Percentiles rank a stretch among this genome's conserved stretches.
phyloP scores from a whole-genome alignment of 2,797 vertebrate genomes.

The Pseudopleuronectes americanus region DNA sequence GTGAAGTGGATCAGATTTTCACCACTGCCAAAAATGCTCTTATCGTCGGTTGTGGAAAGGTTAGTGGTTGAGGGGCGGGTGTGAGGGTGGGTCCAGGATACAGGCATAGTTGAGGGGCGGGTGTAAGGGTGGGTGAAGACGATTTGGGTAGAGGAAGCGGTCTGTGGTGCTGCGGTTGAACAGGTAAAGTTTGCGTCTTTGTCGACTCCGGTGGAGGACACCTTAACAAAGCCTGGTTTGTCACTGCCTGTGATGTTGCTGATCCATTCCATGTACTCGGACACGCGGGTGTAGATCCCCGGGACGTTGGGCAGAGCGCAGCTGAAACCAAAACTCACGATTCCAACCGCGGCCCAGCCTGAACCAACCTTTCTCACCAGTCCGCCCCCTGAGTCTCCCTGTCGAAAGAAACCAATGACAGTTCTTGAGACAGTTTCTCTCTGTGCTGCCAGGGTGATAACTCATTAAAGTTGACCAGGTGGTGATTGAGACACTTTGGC shows the following conservation, averaged over 20 bases:
- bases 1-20: constrained; percentile 13
- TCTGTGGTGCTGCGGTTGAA: too few relatives aligned
- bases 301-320: constrained; percentile 10
- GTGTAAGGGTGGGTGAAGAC: too few relatives aligned
- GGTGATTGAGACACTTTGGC: too few relatives aligned
- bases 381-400: constrained; percentile 68
- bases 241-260: not conserved
- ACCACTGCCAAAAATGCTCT: constrained; percentile 15
- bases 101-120: too few relatives aligned
- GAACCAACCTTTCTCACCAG: constrained; percentile 23
- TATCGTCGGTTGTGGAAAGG: not conserved
- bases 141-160: too few relatives aligned
- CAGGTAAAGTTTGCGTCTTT: not conserved
- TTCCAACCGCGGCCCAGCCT: constrained; percentile 10
- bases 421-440: too few relatives aligned
- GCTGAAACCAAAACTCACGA: constrained; percentile 47
- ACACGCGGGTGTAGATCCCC: constrained; percentile 63
- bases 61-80: too few relatives aligned
- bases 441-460: too few relatives aligned
- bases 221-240: constrained; percentile 47
- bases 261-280: constrained; percentile 71
- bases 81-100: too few relatives aligned
- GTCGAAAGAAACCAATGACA: not conserved
- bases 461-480: too few relatives aligned
- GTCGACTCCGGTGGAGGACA: not conserved